phyloP scores from a whole-genome alignment of 2,113 vertebrate genomes.

The Solea senegalensis region DNA sequence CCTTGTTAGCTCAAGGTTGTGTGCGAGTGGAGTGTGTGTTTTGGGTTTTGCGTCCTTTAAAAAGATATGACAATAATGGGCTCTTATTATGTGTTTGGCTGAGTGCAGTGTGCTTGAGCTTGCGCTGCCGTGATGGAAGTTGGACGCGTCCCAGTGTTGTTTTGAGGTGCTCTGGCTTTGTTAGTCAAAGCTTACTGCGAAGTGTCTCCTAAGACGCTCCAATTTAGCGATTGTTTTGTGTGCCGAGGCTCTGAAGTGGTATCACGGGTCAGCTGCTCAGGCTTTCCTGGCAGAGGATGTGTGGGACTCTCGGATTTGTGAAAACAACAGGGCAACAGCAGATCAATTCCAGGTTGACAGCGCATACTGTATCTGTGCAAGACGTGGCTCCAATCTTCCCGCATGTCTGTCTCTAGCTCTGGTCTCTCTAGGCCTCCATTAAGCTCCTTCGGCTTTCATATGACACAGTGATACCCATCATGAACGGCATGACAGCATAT shows the following conservation, averaged over 20 bases:
- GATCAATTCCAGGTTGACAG: slow-evolving; percentile 66
- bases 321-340: slow-evolving; percentile 50
- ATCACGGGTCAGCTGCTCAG: slow-evolving; percentile 44
- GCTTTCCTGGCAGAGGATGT: slow-evolving; percentile 53
- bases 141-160: slow-evolving; percentile 59
- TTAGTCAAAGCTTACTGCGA: slow-evolving; percentile 56
- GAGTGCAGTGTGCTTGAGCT: slow-evolving; percentile 35
- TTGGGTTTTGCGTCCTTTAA: slow-evolving; percentile 71
- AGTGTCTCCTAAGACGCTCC: slow-evolving; percentile 44
- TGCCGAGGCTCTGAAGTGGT: slow-evolving; percentile 47
- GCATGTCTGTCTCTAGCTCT: slow-evolving; percentile 61
- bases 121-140: slow-evolving; percentile 43
- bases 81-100: slow-evolving; percentile 69
- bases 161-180: slow-evolving; percentile 59
- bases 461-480: slow-evolving; percentile 59
- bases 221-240: slow-evolving; percentile 58
- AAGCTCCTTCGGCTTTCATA: slow-evolving; percentile 64
- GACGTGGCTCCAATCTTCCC: slow-evolving; percentile 60
- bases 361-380: slow-evolving; percentile 14
- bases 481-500: slow-evolving; percentile 60
- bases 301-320: slow-evolving; percentile 51
- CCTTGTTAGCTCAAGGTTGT: slow-evolving; percentile 75
- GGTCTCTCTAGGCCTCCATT: slow-evolving; percentile 52
- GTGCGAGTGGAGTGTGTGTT: slow-evolving; percentile 64
- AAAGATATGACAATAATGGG: slow-evolving; percentile 68